Evolutionary conservation across 1,140 invertebrate genomes (phyloP).

Genomic region (Drosophila pachea): DNA sequence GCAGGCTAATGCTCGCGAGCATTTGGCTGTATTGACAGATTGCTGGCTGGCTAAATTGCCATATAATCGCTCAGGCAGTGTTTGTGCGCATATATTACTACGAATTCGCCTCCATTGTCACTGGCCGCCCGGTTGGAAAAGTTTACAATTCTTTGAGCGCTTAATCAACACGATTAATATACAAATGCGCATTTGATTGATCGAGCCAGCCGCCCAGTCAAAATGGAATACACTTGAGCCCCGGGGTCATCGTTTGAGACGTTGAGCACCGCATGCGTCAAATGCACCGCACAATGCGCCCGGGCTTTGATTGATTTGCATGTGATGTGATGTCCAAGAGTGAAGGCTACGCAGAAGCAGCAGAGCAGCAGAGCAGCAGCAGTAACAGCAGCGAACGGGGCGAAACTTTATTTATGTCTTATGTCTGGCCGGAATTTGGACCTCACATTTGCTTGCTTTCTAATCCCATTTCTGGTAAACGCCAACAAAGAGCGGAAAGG

Average conservation of each 20-base stretch:
- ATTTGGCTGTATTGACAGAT: slow-evolving; percentile 19
- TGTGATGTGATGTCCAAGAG: slow-evolving; percentile 31
- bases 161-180: slow-evolving; percentile 67
- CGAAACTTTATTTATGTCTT: slow-evolving; percentile 6
- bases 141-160: slow-evolving; percentile 27
- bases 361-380: too few relatives aligned
- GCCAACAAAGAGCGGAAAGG: too few relatives aligned
- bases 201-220: slow-evolving; percentile 25
- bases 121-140: slow-evolving; percentile 8
- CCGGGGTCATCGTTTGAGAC: slow-evolving; percentile 7
- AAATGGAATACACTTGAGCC: slow-evolving; percentile 12
- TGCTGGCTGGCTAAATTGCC: slow-evolving; percentile 5
- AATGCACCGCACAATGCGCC: neutral
- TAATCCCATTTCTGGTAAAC: neutral
- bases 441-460: neutral
- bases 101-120: slow-evolving; percentile 16
- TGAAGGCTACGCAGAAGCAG: too few relatives aligned
- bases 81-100: neutral
- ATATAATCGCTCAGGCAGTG: slow-evolving; percentile 6
- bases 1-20: neutral
- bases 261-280: slow-evolving; percentile 3
- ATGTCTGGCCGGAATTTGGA: slow-evolving; percentile 48
- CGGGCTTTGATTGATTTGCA: slow-evolving; percentile 61
- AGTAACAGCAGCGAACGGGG: neutral
- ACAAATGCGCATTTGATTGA: slow-evolving; percentile 69